Evolutionary conservation across 2,113 vertebrate genomes (phyloP), one percentile per base, ranked within the genome.

Genomic region (Gadus macrocephalus): DNA sequence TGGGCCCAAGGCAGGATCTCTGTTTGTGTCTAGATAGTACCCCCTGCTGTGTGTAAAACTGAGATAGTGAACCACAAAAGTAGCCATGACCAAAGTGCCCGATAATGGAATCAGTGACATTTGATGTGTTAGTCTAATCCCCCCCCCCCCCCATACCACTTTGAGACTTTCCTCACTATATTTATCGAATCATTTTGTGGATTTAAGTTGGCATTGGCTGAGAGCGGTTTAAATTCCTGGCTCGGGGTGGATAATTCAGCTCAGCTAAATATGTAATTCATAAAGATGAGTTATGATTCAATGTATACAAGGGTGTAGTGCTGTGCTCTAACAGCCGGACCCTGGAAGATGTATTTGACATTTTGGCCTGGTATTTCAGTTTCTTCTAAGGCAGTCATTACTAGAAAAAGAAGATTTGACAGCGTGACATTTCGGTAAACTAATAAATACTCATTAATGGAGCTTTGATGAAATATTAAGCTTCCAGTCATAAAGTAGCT

Each of bases 1-100:
- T 89, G 78, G 90, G 93, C 94, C 93, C 91, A 88, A 87, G 94
- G 94, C 93, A 89, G 89, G 90, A 93, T 92, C 87, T 83, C 92
- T 94, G 93, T 92, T 90, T 81, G 65, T 83, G 86, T 91, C 88
- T 88, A 88, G 92, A 93, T 90, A 93, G 80, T 90, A 93, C 86
- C 88, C 8, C 93, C 89, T 91, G 93, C 93, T 95, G 94, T 89
- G 93, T 90, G 89, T 88, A 91, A 90, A 86, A 63, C 87, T 78
- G 85, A 94, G 94, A 95, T 93, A 92, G 92, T 87, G 83, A 89
- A 90, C 83, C 89, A 89, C 90, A 74, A 83, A 87, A 83, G 79
- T 80, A 79, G 82, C 86, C 83, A 78, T 86, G 82, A 88, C 87
- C 73, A 68, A 84, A 85, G 70, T 60, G 62, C 69, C 55, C 76